Base-by-base conservation (phyloP, 2,888 invertebrate genomes). In the Fabriciana adippe region DNA sequence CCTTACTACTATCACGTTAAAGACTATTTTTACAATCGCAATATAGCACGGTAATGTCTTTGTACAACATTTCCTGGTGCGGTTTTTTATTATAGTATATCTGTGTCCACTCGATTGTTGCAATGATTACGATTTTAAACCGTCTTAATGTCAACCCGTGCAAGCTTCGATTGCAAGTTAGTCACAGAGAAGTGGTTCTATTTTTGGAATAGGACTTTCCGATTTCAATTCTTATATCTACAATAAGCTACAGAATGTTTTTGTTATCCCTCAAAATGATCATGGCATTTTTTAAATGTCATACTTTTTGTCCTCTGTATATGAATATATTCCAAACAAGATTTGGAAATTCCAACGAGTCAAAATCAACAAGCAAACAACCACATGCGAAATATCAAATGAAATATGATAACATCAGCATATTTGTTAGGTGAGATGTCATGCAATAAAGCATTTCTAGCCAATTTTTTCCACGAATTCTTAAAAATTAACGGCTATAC, bases 51-150 rank as follows among this genome's bases (percentile, higher is more conserved):
- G 79, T 83, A 86, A 85, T 81, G 80, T 72, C 75, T 74, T 80
- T 81, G 81, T 80, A 75, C 77, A 78, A 76, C 78, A 78, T 83
- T 84, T 84, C 82, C 83, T 81, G 70, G 73, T 73, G 70, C 70
- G 72, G 73, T 78, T 76, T 76, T 73, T 74, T 74, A 69, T 66
- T 68, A 66, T 71, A 64, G 65, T 66, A 67, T 71, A 68, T 68
- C 68, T 55, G 64, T 55, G 50, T 63, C 64, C 51, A 65, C 53
- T 61, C 62, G 51, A 62, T 69, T 67, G 67, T 65, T 56, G 62
- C 66, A 69, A 61, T 66, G 63, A 67, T 66, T 72, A 65, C 67
- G 50, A 54, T 55, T 69, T 72, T 67, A 72, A 72, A 65, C 62
- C 55, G 31, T 50, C 53, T 63, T 65, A 67, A 67, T 67, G 65